These are phyloP conservation scores for Eupithecia subumbrata DNA, from an alignment of 2,888 invertebrate genomes.

Conservation along the genomic window DNA sequence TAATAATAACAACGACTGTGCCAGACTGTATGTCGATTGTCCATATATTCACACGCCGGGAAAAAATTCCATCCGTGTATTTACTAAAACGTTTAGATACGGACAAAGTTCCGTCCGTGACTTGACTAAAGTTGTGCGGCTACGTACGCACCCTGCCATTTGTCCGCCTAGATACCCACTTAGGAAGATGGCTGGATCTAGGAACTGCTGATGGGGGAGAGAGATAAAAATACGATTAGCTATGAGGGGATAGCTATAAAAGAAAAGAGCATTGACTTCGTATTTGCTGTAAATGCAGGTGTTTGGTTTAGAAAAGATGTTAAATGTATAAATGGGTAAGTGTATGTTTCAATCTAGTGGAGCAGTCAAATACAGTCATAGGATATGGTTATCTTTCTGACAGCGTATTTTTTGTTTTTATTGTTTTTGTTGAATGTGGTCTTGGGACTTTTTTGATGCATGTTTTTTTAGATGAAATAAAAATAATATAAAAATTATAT, in stretches of 20 bases:
- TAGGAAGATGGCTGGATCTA: slow-evolving; percentile 24
- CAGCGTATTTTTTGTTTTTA: not conserved
- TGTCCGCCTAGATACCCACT: slow-evolving; percentile 31
- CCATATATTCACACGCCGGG: not conserved
- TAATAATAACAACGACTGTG: not conserved
- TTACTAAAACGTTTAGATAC: slow-evolving; percentile 34
- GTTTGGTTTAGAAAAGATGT: not conserved
- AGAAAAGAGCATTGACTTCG: not conserved
- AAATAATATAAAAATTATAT: too few relatives aligned
- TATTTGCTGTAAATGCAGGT: not conserved
- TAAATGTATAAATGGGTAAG: too few relatives aligned
- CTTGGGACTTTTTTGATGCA: not conserved
- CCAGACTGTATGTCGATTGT: not conserved
- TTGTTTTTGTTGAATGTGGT: not conserved
- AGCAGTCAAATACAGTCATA: too few relatives aligned
- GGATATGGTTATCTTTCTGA: too few relatives aligned
- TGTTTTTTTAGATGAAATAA: not conserved
- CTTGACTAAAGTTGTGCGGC: slow-evolving; percentile 33
- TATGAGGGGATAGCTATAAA: not conserved
- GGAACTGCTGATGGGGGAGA: slow-evolving; percentile 3
- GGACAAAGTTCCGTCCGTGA: slow-evolving; percentile 34
- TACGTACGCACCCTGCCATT: slow-evolving; percentile 31
- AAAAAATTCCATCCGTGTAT: slow-evolving; percentile 4
- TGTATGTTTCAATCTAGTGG: too few relatives aligned
- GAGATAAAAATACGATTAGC: not conserved